Base-by-base conservation (phyloP, 2,113 vertebrate species). In the Hypocryptadius cinnamomeus region DNA sequence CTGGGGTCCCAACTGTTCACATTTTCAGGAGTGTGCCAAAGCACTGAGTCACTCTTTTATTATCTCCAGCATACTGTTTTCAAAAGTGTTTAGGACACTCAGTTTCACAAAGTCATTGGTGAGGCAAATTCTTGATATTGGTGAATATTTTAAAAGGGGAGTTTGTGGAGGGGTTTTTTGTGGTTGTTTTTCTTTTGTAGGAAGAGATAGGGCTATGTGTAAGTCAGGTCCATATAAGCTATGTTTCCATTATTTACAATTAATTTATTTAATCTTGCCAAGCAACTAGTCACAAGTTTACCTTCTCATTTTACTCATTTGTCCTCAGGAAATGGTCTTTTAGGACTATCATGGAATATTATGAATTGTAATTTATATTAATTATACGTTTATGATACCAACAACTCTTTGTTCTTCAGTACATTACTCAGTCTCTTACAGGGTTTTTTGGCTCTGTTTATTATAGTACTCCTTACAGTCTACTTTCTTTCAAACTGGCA, bases 1-100 rank as follows among this genome's bases (percentile, higher is more conserved):
- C 84, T 94, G 66, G 70, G 79, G 82, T 82, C 63, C 92, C 94
- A 96, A 96, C 74, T 93, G 94, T 92, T 93, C 89, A 47, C 70
- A 63, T 93, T 94, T 89, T 77, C 81, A 73, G 35, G 35, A 95
- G 19, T 16, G 24, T 87, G 87, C 91, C 91, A 95, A 89, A 79
- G 64, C 71, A 82, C 9, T 91, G 95, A 94, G 63, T 96, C 83
- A 94, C 61, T 90, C 33, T 40, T 85, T 85, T 91, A 33, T 89
- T 91, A 63, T 45, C 85, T 73, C 42, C 64, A 93, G 61, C 3
- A 63, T 23, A 59, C 30, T 63, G 56, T 91, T 95, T 93, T 89
- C 84, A 61, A 48, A 87, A 93, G 37, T 19, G 3, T 76, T 84
- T 27, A 81, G 47, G 44, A 51, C 79, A 56, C 60, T 85, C 66